A percentile compares a stretch with the other conserved stretches of the same genome.
Conservation (phyloP, 92 coral and sea anemone species). For the Parazoanthus swiftii region DNA sequence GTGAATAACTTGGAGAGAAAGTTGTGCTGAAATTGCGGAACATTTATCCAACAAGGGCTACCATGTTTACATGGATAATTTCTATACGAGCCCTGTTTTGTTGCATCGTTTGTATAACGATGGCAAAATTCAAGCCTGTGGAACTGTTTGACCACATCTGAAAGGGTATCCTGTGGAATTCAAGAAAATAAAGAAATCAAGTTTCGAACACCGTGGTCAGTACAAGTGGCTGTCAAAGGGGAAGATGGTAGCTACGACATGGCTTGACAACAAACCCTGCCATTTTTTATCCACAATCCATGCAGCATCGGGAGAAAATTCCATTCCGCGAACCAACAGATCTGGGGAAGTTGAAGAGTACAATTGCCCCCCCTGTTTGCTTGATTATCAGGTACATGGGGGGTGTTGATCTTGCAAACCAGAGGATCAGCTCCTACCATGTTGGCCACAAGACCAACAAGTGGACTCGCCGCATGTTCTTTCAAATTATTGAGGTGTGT, state of each 20-base stretch:
- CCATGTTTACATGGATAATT: too few species aligned
- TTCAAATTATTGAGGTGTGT: constrained; percentile 8
- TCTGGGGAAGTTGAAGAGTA: not conserved
- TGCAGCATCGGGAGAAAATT: not conserved
- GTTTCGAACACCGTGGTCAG: not conserved
- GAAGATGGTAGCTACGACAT: not conserved
- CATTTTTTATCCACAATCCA: not conserved
- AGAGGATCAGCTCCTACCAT: not conserved
- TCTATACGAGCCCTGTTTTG: too few species aligned
- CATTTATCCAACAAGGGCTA: too few species aligned
- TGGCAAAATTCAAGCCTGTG: too few species aligned
- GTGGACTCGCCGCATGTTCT: constrained; percentile 2
- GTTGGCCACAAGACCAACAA: constrained; percentile 1
- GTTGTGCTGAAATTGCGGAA: too few species aligned
- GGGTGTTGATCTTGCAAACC: not conserved
- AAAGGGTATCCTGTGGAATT: too few species aligned
- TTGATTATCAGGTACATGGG: not conserved
- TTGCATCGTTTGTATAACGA: too few species aligned
- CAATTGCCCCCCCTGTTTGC: not conserved
- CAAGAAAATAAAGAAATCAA: not conserved
- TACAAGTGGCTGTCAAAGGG: not conserved
- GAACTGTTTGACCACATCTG: too few species aligned
- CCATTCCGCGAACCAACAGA: not conserved
- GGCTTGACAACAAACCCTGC: not conserved
- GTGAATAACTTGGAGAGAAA: too few species aligned